These are phyloP conservation scores for Salvelinus sp. DNA, from an alignment of 2,113 vertebrate genomes.

Conservation along the genomic window DNA sequence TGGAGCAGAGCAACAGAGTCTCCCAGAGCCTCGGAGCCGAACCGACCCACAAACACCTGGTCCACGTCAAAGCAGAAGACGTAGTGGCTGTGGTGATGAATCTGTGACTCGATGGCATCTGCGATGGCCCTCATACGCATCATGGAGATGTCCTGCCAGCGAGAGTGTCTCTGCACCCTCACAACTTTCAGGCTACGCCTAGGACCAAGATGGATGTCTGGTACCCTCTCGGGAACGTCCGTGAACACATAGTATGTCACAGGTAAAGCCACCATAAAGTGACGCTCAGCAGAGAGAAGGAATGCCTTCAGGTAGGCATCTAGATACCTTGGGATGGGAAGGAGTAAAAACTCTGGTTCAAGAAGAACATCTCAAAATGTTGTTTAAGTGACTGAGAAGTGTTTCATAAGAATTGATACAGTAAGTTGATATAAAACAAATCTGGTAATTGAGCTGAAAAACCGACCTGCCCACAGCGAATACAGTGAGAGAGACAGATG, in stretches of 20 bases:
- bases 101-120: constrained; percentile 48
- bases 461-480: constrained; percentile 79
- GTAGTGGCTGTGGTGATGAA: constrained; percentile 61
- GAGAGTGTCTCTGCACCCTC: constrained; percentile 46
- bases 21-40: constrained; percentile 74
- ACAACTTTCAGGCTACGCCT: constrained; percentile 54
- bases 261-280: constrained; percentile 75
- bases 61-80: constrained; percentile 79
- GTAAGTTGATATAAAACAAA: no score
- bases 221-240: constrained; percentile 64
- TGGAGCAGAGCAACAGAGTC: constrained; percentile 77
- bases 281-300: constrained; percentile 67
- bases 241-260: constrained; percentile 79
- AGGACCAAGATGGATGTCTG: constrained; percentile 38
- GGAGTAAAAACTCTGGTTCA: neutral
- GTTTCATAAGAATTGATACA: no score
- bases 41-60: constrained; percentile 68
- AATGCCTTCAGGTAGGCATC: constrained; percentile 67
- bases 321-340: constrained; percentile 62
- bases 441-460: no score
- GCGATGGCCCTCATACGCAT: constrained; percentile 73
- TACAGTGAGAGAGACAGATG: constrained; percentile 76
- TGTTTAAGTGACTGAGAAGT: no score
- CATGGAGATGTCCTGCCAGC: constrained; percentile 83
- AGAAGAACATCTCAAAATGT: no score